Evolutionary conservation across 2,888 invertebrate genomes (phyloP).

Genomic region (Nineta flava): DNA sequence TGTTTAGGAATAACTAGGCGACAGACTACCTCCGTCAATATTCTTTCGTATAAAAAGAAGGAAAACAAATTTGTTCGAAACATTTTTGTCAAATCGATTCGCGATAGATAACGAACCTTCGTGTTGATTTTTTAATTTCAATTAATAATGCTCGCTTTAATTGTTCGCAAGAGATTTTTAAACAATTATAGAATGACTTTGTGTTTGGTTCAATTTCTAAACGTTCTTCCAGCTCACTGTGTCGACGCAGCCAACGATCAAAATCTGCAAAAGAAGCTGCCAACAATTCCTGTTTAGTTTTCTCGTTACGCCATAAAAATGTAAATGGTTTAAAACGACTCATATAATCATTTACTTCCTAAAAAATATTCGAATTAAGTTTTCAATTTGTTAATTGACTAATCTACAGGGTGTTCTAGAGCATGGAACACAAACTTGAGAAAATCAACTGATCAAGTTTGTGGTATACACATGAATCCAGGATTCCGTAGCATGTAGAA

Average conservation of each 20-base stretch:
- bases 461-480: too few relatives aligned
- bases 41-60: too few relatives aligned
- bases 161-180: conserved; percentile 67
- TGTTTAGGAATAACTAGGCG: too few relatives aligned
- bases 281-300: conserved; percentile 58
- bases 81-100: too few relatives aligned
- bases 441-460: too few relatives aligned
- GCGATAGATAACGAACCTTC: conserved; percentile 19
- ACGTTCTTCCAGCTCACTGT: conserved; percentile 61
- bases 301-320: conserved; percentile 74
- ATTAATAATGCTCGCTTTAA: conserved; percentile 72
- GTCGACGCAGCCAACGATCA: conserved; percentile 53
- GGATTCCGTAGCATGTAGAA: conserved; percentile 1
- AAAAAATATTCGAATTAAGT: conserved; percentile 7
- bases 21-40: too few relatives aligned
- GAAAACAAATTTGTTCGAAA: too few relatives aligned
- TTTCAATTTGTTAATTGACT: too few relatives aligned
- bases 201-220: conserved; percentile 57
- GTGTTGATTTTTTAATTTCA: conserved; percentile 55
- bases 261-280: conserved; percentile 60
- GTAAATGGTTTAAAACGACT: conserved; percentile 79
- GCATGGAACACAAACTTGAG: too few relatives aligned
- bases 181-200: conserved; percentile 47
- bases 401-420: too few relatives aligned
- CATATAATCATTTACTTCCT: conserved; percentile 70